These are phyloP conservation scores for Ellobium chinense DNA, from an alignment of 2,888 invertebrate genomes.

Conservation along the genomic window DNA sequence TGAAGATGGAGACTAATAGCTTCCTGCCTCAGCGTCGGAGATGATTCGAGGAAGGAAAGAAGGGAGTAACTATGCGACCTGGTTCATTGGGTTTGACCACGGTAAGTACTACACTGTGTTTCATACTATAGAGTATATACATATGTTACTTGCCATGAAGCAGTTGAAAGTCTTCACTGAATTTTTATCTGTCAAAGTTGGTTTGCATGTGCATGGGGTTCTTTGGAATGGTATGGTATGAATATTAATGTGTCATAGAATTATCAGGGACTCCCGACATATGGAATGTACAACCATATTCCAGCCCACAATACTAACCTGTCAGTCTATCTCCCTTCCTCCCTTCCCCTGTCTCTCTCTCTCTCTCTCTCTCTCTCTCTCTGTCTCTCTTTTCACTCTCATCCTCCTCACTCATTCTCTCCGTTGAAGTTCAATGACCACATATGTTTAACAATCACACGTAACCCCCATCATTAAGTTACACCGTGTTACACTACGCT, in stretches of 20 bases:
- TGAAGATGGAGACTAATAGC: slow-evolving; percentile 5
- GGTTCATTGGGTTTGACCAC: slow-evolving; percentile 72
- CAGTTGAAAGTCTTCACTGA: no score
- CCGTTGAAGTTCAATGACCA: no score
- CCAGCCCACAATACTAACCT: no score
- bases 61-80: slow-evolving; percentile 65
- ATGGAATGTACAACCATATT: no score
- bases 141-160: neutral
- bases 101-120: no score
- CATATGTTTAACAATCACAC: no score
- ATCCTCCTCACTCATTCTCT: neutral
- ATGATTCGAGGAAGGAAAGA: slow-evolving; percentile 72
- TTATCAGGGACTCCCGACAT: no score
- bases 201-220: no score
- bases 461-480: no score
- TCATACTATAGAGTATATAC: neutral
- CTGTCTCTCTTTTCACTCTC: neutral
- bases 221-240: no score
- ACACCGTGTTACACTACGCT: no score
- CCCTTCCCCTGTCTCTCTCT: neutral
- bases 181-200: neutral
- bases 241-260: no score
- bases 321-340: neutral
- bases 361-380: neutral
- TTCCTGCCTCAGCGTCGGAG: neutral